Percentiles rank a stretch among this genome's conserved stretches.
phyloP scores from a whole-genome alignment of 2,113 vertebrate genomes.

The Bagarius yarrelli region DNA sequence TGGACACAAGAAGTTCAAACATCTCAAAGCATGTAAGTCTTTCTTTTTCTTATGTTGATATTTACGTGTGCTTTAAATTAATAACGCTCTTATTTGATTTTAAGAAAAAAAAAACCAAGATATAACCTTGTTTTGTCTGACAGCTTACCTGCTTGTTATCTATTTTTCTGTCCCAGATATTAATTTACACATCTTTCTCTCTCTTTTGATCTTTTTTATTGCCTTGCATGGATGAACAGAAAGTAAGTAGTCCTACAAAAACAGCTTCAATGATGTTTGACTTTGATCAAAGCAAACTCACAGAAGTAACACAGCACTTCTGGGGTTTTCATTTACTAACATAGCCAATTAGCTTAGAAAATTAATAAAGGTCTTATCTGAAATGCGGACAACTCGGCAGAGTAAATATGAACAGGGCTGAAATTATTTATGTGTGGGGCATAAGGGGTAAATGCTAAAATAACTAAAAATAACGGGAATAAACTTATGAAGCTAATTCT shows the following conservation, averaged over 20 bases:
- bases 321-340: constrained; percentile 24
- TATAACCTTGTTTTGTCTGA: constrained; percentile 38
- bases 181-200: constrained; percentile 33
- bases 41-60: neutral
- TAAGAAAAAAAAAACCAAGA: neutral
- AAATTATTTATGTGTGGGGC: constrained; percentile 7
- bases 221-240: constrained; percentile 63
- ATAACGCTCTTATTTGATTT: neutral
- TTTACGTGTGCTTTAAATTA: neutral
- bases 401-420: constrained; percentile 25
- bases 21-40: constrained; percentile 89
- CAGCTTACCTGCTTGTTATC: constrained; percentile 25
- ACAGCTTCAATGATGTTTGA: neutral
- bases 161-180: constrained; percentile 25
- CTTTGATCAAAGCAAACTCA: constrained; percentile 8
- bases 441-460: constrained; percentile 27
- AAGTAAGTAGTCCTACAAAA: constrained; percentile 56
- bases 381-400: constrained; percentile 2
- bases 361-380: constrained; percentile 10
- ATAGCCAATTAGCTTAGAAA: constrained; percentile 22
- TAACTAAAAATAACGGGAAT: neutral
- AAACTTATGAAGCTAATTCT: neutral
- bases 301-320: constrained; percentile 16
- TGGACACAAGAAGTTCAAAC: constrained; percentile 92
- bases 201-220: constrained; percentile 53